Conservation (phyloP, 1,140 invertebrate species). For the Euura lappo region DNA sequence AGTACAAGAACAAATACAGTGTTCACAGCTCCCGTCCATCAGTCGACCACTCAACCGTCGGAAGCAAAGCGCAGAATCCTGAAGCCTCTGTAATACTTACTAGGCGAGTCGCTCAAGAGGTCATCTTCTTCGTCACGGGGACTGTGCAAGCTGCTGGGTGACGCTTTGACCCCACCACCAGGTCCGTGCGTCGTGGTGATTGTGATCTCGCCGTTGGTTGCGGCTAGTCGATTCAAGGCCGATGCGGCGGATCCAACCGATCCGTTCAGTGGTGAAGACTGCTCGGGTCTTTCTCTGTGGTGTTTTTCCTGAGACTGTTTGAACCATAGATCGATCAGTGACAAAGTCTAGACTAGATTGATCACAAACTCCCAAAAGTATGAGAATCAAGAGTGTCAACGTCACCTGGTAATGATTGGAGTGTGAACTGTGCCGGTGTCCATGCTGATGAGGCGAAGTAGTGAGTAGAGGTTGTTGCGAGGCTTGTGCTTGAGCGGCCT, state of each 20-base stretch:
- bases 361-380: too few species aligned
- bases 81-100: conserved; percentile 65
- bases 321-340: too few species aligned
- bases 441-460: conserved; percentile 57
- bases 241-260: conserved; percentile 56
- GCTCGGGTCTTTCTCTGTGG: conserved; percentile 55
- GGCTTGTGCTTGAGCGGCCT: conserved; percentile 49
- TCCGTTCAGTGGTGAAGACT: conserved; percentile 57
- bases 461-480: conserved; percentile 59
- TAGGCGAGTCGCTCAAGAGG: conserved; percentile 80
- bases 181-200: conserved; percentile 76
- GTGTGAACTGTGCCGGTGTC: conserved; percentile 54
- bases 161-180: conserved; percentile 44
- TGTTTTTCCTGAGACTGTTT: conserved; percentile 54
- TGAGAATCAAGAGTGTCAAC: neutral
- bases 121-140: conserved; percentile 65
- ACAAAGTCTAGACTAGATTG: too few species aligned
- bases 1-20: too few species aligned
- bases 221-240: conserved; percentile 70
- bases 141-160: conserved; percentile 54
- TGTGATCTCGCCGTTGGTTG: conserved; percentile 78
- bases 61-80: neutral
- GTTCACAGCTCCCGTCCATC: too few species aligned
- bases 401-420: conserved; percentile 56
- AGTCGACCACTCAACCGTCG: neutral